These are phyloP conservation scores for Channa striata DNA, from an alignment of 2,797 vertebrate species.

Conservation along the genomic window DNA sequence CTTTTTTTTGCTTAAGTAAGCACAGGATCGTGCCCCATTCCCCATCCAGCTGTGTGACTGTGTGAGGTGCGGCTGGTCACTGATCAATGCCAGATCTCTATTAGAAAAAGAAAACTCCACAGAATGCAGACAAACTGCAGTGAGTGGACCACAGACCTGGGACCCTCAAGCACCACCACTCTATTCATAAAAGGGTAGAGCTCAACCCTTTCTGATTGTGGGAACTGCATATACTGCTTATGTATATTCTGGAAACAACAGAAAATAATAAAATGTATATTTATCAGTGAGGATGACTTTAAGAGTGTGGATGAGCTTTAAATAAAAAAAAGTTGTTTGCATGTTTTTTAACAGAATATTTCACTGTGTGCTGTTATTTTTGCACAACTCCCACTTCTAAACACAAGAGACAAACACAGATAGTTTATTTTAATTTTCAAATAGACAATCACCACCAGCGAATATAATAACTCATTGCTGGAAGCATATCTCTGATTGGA, in stretches of 20 bases:
- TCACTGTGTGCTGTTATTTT: neutral
- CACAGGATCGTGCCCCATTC: slow-evolving; percentile 44
- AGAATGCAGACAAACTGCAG: slow-evolving; percentile 73
- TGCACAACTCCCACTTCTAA: slow-evolving; percentile 21
- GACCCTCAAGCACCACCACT: slow-evolving; percentile 27
- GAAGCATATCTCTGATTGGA: slow-evolving; percentile 52
- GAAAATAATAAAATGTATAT: too few relatives aligned
- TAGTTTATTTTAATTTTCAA: slow-evolving; percentile 45
- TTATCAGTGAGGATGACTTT: too few relatives aligned
- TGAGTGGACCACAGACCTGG: slow-evolving; percentile 52
- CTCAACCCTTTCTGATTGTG: neutral
- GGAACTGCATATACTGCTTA: too few relatives aligned
- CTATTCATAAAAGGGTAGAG: slow-evolving; percentile 62
- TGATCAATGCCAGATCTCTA: slow-evolving; percentile 67
- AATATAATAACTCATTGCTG: slow-evolving; percentile 51
- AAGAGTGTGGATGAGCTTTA: too few relatives aligned
- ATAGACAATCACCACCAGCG: slow-evolving; percentile 37
- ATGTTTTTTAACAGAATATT: neutral
- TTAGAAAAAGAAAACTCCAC: slow-evolving; percentile 52
- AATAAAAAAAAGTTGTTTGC: too few relatives aligned
- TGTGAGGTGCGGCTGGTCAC: slow-evolving; percentile 52
- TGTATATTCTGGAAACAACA: too few relatives aligned
- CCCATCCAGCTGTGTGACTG: slow-evolving; percentile 6
- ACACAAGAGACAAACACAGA: slow-evolving; percentile 2
- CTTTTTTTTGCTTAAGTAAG: slow-evolving; percentile 73